Percentiles rank a stretch among this genome's conserved stretches.
Evolutionary conservation across 2,888 invertebrate genomes (phyloP).

Genomic region (Aplocera efformata): DNA sequence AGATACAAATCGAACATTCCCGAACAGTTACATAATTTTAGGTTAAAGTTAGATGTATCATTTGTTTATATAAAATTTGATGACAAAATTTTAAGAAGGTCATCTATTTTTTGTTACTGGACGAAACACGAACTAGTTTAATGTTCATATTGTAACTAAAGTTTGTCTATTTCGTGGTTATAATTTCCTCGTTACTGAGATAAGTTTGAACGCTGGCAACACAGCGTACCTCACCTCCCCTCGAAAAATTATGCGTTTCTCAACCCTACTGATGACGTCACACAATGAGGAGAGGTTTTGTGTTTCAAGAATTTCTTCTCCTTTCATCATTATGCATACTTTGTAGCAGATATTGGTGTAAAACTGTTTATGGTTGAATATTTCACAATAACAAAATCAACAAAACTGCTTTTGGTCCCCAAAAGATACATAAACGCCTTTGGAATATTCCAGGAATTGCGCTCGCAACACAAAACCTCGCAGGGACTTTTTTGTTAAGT

Average conservation of each 20-base stretch:
- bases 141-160: background rate
- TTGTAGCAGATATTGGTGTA: constrained; percentile 4
- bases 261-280: constrained; percentile 45
- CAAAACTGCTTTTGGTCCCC: background rate
- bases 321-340: constrained; percentile 36
- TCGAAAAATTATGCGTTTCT: constrained; percentile 33
- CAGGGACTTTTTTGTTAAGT: constrained; percentile 41
- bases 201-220: constrained; percentile 42
- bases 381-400: background rate
- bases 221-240: constrained; percentile 38
- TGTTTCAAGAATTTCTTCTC: constrained; percentile 58
- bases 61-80: too few species aligned
- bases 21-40: background rate
- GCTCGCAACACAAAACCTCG: constrained; percentile 74
- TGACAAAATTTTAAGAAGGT: too few species aligned
- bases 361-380: background rate
- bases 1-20: constrained; percentile 29
- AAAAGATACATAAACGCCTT: constrained; percentile 19
- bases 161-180: background rate
- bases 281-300: constrained; percentile 66
- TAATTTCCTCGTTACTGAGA: constrained; percentile 26
- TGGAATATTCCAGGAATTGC: constrained; percentile 42
- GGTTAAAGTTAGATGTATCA: too few species aligned
- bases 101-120: too few species aligned
- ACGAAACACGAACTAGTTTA: too few species aligned